Evolutionary conservation across 2,888 invertebrate species (phyloP).

Genomic region (Acanthopleura granulata): DNA sequence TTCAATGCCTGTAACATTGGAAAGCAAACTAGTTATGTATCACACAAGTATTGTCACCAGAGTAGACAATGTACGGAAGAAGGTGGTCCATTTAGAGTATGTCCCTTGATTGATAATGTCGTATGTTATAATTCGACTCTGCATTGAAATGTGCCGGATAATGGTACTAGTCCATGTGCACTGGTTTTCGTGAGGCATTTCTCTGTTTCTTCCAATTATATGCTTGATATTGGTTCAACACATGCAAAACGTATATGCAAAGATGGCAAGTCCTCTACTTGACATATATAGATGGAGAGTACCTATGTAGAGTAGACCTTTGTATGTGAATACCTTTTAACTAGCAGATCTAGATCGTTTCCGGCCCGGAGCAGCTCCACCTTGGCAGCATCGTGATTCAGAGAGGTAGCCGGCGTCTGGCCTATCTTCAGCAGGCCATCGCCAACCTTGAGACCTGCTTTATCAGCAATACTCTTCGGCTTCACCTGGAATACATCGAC

Average conservation of each 20-base stretch:
- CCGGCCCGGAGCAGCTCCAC: conserved; percentile 65
- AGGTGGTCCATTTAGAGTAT: too few species aligned
- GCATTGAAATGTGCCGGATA: too few species aligned
- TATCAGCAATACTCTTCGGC: conserved; percentile 52
- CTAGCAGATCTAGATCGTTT: conserved; percentile 62
- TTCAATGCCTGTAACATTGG: too few species aligned
- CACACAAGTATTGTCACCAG: too few species aligned
- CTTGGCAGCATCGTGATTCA: conserved; percentile 64
- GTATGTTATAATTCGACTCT: too few species aligned
- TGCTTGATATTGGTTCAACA: background rate
- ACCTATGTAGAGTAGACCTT: background rate
- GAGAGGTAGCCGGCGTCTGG: conserved; percentile 43
- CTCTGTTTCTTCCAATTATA: too few species aligned
- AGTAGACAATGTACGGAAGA: too few species aligned
- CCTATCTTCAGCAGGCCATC: conserved; percentile 62
- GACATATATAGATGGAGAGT: background rate
- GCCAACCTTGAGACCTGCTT: conserved; percentile 53
- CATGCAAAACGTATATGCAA: background rate
- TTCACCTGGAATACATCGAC: conserved; percentile 49
- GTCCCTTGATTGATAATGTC: too few species aligned
- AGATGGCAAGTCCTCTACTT: background rate
- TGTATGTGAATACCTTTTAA: conserved; percentile 51
- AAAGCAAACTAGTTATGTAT: too few species aligned
- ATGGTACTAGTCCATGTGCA: too few species aligned
- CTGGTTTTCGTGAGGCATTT: too few species aligned